Evolutionary conservation across 2,888 invertebrate genomes (phyloP), one percentile per base, ranked within the genome.

Genomic region (Adelognathus sp.): DNA sequence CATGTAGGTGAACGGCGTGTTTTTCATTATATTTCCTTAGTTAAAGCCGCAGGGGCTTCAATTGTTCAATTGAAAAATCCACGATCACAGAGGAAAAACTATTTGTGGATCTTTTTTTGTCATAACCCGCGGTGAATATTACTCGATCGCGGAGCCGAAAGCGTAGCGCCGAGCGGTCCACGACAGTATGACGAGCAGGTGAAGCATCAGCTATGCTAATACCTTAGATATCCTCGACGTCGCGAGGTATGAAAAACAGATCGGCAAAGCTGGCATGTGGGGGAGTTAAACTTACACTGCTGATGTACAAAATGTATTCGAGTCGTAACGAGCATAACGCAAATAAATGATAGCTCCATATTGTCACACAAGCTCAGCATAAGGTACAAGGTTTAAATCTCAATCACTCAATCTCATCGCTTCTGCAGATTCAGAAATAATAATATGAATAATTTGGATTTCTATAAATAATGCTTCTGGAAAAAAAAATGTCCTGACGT

Each of bases 201-300:
- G 71, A 71, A 74, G 79, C 46, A 79, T 79, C 75, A 79, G 71
- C 66, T 67, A 79, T 61, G 79, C 66, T 79, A 79, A 75, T 75
- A 79, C 66, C 71, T 71, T 66, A 75, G 64, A 74, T 79, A 75
- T 71, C 71, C 56, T 64, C 66, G 66, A 64, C 64, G 50, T 67
- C 67, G 56, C n/a, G 18, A 27, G 64, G 46, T 33, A 18, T 58
- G 44, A 39, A 44, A 70, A 70, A 66, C 63, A 56, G 63, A 56
- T 39, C 64, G 27, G 11, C 14, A 29, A 70, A 50, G 56, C 39
- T 33, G 27, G 14, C 33, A 18, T 33, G 39, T 7, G 46, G 24
- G 31, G 2, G 6, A 52, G 27, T 16, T n/a, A 36, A 58, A 52
- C 41, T 41, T 58, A 5, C 16, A 24, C 33, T 46, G 24, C 50